phyloP scores from a whole-genome alignment of 2,888 invertebrate genomes.

The Amiota mariae region DNA sequence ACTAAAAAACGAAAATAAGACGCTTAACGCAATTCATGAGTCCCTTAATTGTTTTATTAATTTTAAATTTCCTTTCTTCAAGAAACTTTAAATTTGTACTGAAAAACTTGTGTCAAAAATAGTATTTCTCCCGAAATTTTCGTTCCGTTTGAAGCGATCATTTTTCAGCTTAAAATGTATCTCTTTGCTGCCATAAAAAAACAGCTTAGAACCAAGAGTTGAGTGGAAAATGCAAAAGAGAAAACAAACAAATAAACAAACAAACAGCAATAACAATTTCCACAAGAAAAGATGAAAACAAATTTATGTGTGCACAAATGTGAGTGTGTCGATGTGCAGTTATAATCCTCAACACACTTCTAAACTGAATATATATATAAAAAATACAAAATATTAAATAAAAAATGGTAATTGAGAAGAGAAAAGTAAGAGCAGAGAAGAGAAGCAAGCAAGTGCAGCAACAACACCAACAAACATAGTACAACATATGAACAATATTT shows the following conservation, averaged over 20 bases:
- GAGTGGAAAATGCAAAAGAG: background rate
- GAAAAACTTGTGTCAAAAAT: no score
- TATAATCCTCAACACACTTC: conserved; percentile 28
- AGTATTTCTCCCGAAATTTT: no score
- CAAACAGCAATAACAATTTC: background rate
- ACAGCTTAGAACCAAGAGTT: conserved; percentile 4
- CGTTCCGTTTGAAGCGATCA: background rate
- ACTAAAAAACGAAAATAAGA: no score
- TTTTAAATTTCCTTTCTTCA: no score
- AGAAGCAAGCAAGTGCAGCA: conserved; percentile 27
- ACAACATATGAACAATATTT: conserved; percentile 60
- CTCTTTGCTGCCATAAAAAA: conserved; percentile 20
- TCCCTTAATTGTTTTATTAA: no score
- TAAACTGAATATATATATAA: conserved; percentile 10
- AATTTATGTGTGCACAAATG: background rate
- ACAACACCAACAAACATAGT: conserved; percentile 22
- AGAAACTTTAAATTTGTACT: no score
- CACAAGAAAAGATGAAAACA: background rate
- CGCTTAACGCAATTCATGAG: no score
- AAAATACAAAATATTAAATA: conserved; percentile 35
- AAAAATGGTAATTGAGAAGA: conserved; percentile 47
- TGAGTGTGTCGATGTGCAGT: conserved; percentile 14
- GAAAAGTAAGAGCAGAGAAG: conserved; percentile 18
- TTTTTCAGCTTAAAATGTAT: conserved; percentile 22
- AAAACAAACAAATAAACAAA: no score